Evolutionary conservation across 2,888 invertebrate species (phyloP).

Genomic region (Ischnura elegans): DNA sequence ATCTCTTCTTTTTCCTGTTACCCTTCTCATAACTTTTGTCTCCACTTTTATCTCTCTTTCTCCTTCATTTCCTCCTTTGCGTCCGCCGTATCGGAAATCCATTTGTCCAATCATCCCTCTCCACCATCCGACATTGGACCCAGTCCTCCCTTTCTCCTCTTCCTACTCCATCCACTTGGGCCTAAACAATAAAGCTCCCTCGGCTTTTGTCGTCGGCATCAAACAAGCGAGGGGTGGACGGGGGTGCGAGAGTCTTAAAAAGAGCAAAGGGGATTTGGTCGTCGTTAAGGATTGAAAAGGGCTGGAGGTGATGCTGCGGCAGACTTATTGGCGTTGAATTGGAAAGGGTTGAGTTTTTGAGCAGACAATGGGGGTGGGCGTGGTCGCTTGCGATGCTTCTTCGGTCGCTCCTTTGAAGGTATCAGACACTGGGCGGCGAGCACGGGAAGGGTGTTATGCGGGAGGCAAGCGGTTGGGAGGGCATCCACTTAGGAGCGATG

Average conservation of each 20-base stretch:
- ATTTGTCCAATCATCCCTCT: background rate
- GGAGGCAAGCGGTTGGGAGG: background rate
- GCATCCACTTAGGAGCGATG: background rate
- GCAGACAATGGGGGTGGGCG: background rate
- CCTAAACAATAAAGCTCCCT: background rate
- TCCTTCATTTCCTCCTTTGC: background rate
- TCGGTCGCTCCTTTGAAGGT: background rate
- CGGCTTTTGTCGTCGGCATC: background rate
- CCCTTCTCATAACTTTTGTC: too few species aligned
- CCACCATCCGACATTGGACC: background rate
- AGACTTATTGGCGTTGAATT: background rate
- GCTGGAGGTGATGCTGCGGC: background rate
- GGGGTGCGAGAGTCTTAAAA: background rate
- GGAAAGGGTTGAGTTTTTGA: background rate
- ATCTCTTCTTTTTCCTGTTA: too few species aligned
- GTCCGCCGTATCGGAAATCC: background rate
- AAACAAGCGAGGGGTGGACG: background rate
- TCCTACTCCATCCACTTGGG: background rate
- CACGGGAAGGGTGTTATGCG: background rate
- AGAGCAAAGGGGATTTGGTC: background rate
- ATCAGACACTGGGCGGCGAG: too few species aligned
- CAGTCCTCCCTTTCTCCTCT: background rate
- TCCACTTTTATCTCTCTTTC: background rate
- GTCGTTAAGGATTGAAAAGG: background rate
- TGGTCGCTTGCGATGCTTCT: background rate